phyloP scores from a whole-genome alignment of 2,888 invertebrate species.

The Hirudinaria manillensis region DNA sequence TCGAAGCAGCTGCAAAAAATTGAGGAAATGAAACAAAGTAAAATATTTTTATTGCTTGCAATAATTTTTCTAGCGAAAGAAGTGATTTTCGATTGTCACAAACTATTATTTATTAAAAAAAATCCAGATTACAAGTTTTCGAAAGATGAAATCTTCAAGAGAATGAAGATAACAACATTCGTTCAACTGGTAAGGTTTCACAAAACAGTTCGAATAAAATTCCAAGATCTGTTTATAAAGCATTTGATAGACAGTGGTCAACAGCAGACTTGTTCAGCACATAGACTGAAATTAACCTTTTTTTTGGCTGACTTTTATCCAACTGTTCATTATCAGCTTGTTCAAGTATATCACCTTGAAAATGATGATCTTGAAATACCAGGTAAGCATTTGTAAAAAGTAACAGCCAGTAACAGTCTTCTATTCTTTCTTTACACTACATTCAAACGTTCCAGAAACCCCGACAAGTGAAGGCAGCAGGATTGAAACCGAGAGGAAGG shows the following conservation, averaged over 20 bases:
- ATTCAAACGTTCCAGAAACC: background rate
- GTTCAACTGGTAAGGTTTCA: conserved; percentile 50
- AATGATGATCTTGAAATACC: conserved; percentile 18
- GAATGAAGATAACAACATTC: conserved; percentile 54
- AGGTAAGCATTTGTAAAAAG: background rate
- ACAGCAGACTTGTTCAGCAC: background rate
- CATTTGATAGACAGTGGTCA: background rate
- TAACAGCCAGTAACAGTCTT: background rate
- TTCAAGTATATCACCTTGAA: conserved; percentile 37
- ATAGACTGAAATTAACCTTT: background rate
- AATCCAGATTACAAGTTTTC: conserved; percentile 51
- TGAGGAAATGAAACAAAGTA: conserved; percentile 52
- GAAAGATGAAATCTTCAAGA: conserved; percentile 53
- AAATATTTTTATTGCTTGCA: conserved; percentile 37
- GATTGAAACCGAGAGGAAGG: background rate
- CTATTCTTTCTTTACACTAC: background rate
- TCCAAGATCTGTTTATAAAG: no score
- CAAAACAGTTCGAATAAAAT: no score
- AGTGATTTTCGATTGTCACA: background rate
- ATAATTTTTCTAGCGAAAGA: background rate
- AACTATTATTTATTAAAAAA: background rate
- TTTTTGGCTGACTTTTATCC: background rate
- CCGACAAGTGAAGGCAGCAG: background rate
- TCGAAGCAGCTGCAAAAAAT: conserved; percentile 51
- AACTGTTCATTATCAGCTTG: conserved; percentile 29